A percentile compares a stretch with the other conserved stretches of the same genome.
Evolutionary conservation across 2,113 vertebrate genomes (phyloP).

Genomic region (Caretta caretta): DNA sequence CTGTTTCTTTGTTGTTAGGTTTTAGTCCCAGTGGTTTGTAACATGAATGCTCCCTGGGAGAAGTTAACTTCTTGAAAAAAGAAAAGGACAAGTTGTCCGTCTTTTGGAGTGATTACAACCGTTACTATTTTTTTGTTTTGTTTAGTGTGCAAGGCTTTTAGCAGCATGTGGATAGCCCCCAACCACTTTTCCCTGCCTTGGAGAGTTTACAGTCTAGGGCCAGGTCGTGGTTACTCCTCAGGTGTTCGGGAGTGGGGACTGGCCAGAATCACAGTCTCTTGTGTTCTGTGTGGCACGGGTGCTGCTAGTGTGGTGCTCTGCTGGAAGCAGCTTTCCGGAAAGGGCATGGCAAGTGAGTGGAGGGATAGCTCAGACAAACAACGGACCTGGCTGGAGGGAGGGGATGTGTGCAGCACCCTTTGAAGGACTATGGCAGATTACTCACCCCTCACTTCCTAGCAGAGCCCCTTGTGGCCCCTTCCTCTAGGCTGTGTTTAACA

Average conservation of each 20-base stretch:
- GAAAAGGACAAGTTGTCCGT: not conserved
- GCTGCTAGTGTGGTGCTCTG: not conserved
- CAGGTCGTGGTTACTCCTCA: not conserved
- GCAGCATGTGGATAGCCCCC: not conserved
- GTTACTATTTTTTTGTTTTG: not conserved
- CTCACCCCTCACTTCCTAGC: not conserved
- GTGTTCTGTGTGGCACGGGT: not conserved
- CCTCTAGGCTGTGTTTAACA: not conserved
- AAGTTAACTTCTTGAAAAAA: not conserved
- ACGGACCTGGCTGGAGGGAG: not conserved
- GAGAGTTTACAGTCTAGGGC: not conserved
- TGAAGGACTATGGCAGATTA: not conserved
- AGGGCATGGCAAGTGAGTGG: not conserved
- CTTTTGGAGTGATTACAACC: not conserved
- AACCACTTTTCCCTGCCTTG: not conserved
- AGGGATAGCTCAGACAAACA: fast-evolving
- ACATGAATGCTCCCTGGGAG: not conserved
- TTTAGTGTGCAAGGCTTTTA: not conserved
- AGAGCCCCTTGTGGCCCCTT: not conserved
- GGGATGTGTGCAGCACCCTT: not conserved
- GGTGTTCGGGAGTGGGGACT: not conserved
- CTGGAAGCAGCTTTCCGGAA: fast-evolving
- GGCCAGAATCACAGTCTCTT: not conserved
- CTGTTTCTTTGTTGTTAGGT: not conserved
- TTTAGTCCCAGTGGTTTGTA: not conserved